These are phyloP conservation scores for Acholoe squamosa DNA, from an alignment of 2,888 invertebrate genomes.

Conservation along the genomic window DNA sequence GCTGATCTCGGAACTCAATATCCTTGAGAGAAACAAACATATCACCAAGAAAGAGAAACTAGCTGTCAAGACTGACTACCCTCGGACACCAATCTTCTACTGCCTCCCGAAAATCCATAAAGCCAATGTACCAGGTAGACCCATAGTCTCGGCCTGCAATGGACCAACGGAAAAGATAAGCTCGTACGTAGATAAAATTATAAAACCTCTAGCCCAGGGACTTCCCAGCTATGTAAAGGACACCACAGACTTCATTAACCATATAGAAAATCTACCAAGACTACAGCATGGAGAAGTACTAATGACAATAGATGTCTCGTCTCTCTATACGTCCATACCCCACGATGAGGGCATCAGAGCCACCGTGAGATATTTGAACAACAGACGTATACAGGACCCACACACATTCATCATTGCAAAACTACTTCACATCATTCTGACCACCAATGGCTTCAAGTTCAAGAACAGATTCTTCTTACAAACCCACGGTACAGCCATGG, in stretches of 20 bases:
- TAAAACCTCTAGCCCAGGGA: not conserved
- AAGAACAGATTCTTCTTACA: not conserved
- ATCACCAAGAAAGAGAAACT: not conserved
- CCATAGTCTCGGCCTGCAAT: not conserved
- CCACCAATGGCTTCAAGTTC: not conserved
- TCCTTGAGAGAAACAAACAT: not conserved
- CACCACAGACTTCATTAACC: not conserved
- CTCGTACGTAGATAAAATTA: not conserved
- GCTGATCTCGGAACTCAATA: not conserved
- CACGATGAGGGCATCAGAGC: not conserved
- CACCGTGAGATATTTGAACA: not conserved
- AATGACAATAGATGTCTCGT: not conserved
- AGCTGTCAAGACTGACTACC: not conserved
- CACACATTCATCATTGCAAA: not conserved
- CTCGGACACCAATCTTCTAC: not conserved
- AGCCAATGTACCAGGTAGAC: not conserved
- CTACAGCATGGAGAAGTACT: not conserved
- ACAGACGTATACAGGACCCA: too few relatives aligned
- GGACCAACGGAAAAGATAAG: not conserved
- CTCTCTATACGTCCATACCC: conserved; percentile 5
- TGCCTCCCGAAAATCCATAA: not conserved
- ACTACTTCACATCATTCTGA: not conserved
- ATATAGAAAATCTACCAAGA: not conserved
- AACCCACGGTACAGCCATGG: conserved; percentile 48
- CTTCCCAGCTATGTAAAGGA: not conserved